Evolutionary conservation across 2,888 invertebrate genomes (phyloP).

Genomic region (Leptinotarsa tumamoca): DNA sequence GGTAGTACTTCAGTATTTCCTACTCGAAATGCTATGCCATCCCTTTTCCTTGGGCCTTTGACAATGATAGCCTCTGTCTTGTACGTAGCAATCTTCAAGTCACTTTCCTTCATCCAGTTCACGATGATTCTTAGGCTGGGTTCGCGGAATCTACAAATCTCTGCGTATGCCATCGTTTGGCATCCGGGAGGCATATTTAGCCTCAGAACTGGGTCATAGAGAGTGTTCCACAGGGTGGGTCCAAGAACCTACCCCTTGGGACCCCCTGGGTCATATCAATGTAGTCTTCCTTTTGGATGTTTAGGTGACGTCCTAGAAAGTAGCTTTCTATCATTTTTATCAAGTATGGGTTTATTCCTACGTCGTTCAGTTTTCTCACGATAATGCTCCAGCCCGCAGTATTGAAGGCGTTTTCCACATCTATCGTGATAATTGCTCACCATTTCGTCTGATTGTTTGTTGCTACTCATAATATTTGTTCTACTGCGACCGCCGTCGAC

Average conservation of each 20-base stretch:
- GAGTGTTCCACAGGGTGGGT: constrained; percentile 29
- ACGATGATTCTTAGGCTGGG: constrained; percentile 17
- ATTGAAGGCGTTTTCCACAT: constrained; percentile 12
- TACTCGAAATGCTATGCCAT: constrained; percentile 18
- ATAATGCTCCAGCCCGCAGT: not conserved
- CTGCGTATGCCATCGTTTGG: constrained; percentile 23
- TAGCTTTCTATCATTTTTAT: not conserved
- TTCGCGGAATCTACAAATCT: constrained; percentile 13
- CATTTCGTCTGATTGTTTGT: not conserved
- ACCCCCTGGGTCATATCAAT: constrained; percentile 24
- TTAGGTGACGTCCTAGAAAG: not conserved
- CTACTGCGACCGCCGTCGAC: not conserved
- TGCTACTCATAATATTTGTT: not conserved
- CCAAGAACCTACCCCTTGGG: constrained; percentile 32
- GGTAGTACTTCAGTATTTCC: not conserved
- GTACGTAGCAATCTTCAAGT: constrained; percentile 28
- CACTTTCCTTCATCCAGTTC: constrained; percentile 24
- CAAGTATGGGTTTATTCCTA: not conserved
- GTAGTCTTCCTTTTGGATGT: not conserved
- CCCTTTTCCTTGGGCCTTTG: constrained; percentile 27
- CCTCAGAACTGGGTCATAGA: constrained; percentile 18
- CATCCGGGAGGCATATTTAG: not conserved
- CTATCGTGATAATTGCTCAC: constrained; percentile 15
- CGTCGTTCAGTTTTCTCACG: not conserved
- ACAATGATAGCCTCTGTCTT: constrained; percentile 36